These are phyloP conservation scores for Heliconius melpomene DNA, from an alignment of 1,140 invertebrate genomes.

Conservation along the genomic window DNA sequence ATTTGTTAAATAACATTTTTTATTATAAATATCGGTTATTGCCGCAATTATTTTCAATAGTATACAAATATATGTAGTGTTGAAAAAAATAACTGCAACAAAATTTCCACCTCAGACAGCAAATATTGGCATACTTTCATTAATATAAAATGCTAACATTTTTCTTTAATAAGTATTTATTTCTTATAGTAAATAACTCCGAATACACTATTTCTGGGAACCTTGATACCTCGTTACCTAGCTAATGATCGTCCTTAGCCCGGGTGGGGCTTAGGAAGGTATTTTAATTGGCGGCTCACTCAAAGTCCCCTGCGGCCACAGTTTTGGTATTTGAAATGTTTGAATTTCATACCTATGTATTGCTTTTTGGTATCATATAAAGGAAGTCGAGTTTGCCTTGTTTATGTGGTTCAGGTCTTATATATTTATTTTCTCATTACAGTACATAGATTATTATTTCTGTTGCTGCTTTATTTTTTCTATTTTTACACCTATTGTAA, in stretches of 20 bases:
- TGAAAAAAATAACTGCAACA: too few species aligned
- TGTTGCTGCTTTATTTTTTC: too few species aligned
- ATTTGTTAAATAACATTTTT: too few species aligned
- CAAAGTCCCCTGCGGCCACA: constrained; percentile 45
- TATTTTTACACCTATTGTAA: too few species aligned
- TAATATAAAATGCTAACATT: neutral
- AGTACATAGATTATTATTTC: too few species aligned
- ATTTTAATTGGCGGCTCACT: constrained; percentile 60
- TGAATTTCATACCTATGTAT: constrained; percentile 28
- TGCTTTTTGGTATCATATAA: constrained; percentile 21
- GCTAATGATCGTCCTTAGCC: constrained; percentile 38
- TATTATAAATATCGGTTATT: too few species aligned
- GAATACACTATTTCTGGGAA: constrained; percentile 25
- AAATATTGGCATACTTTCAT: neutral
- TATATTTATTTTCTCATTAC: neutral
- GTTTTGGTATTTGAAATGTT: constrained; percentile 46
- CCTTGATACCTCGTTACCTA: constrained; percentile 29
- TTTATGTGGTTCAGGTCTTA: neutral
- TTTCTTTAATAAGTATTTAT: neutral
- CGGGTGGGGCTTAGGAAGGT: constrained; percentile 39
- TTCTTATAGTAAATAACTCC: neutral
- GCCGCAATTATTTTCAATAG: too few species aligned
- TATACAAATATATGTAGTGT: too few species aligned
- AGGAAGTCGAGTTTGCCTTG: neutral
- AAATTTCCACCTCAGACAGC: too few species aligned